Percentiles rank a stretch among this genome's conserved stretches.
Conservation (phyloP, 1,140 invertebrate genomes). For the Tetragonula clypearis region DNA sequence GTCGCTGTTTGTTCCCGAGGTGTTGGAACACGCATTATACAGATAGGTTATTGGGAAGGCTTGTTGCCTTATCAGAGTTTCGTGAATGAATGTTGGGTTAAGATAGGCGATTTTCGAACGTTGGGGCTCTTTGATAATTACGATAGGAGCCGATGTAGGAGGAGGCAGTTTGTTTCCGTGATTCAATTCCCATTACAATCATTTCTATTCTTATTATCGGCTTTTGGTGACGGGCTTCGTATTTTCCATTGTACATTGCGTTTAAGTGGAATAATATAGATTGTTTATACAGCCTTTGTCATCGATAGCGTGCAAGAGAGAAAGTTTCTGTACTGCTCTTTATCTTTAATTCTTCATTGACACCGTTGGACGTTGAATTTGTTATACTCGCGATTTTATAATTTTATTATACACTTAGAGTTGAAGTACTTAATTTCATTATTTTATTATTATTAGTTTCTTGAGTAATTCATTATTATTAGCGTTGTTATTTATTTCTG, state of each 20-base stretch:
- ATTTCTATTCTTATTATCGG: background rate
- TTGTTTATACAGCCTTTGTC: background rate
- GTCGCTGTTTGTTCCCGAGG: background rate
- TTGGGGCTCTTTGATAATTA: background rate
- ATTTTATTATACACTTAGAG: no score
- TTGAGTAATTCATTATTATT: no score
- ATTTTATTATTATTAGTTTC: no score
- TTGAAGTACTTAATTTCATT: no score
- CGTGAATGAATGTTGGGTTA: background rate
- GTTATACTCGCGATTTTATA: no score
- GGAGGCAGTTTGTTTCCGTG: background rate
- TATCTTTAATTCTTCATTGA: no score
- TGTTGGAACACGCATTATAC: background rate
- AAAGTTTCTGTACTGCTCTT: background rate
- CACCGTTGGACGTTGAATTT: no score
- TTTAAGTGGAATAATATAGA: background rate
- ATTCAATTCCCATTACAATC: background rate
- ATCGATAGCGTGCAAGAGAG: background rate
- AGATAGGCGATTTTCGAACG: background rate
- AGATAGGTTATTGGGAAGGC: background rate
- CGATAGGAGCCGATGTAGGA: background rate
- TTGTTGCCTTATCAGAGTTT: background rate
- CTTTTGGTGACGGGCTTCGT: background rate
- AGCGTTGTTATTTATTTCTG: no score
- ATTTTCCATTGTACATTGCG: background rate